A percentile compares a stretch with the other conserved stretches of the same genome.
Conservation (phyloP, 1,140 invertebrate species). For the Ruditapes philippinarum region DNA sequence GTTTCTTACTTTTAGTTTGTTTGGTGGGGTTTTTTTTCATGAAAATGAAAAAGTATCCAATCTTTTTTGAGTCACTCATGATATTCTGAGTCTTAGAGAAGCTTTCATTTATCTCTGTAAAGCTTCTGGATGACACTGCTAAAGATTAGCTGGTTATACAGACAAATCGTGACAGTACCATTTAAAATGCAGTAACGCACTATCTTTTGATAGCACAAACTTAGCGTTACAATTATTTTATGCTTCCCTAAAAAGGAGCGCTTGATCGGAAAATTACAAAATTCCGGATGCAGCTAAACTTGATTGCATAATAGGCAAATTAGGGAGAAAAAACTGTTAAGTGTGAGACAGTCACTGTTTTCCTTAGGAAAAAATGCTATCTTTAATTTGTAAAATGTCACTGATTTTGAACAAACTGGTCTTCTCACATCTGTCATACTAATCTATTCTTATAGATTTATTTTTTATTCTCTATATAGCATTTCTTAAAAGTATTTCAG, state of each 20-base stretch:
- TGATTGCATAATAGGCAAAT: slow-evolving; percentile 33
- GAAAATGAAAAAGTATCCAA: slow-evolving; percentile 4
- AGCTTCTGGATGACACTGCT: slow-evolving; percentile 32
- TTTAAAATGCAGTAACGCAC: neutral
- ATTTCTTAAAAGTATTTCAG: no score
- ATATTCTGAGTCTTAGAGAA: neutral
- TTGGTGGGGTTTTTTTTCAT: no score
- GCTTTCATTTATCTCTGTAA: slow-evolving; percentile 12
- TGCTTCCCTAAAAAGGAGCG: neutral
- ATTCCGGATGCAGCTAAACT: slow-evolving; percentile 1
- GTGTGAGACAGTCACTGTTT: neutral
- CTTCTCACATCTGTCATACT: neutral
- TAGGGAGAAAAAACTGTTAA: neutral
- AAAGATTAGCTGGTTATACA: slow-evolving; percentile 17
- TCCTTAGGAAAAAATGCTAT: neutral
- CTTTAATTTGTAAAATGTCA: slow-evolving; percentile 3
- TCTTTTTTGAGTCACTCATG: slow-evolving; percentile 31
- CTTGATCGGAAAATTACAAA: slow-evolving; percentile 39
- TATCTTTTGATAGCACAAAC: neutral
- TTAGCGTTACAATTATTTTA: neutral
- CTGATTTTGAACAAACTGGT: neutral
- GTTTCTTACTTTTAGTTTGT: neutral
- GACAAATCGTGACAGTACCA: slow-evolving; percentile 14
- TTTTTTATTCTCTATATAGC: no score
- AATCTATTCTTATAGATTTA: no score